Evolutionary conservation across 2,113 vertebrate genomes (phyloP).

Genomic region (Galeopterus variegatus): DNA sequence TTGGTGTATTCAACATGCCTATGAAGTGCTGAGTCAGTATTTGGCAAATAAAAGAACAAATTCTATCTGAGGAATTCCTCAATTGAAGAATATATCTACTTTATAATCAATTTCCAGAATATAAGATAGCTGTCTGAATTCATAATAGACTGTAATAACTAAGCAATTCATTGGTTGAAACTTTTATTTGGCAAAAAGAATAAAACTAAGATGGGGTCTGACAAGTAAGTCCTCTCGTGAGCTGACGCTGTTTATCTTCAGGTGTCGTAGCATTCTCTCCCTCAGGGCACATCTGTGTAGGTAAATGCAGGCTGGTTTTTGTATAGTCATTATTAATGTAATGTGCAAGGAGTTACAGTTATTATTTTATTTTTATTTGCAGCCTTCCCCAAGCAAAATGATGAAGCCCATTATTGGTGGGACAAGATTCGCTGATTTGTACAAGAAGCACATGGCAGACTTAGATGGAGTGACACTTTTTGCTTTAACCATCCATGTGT

Average conservation of each 20-base stretch:
- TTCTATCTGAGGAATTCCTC: not conserved
- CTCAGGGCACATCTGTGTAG: not conserved
- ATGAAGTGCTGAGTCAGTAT: not conserved
- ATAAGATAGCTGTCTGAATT: not conserved
- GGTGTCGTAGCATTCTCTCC: not conserved
- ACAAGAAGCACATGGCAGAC: not conserved
- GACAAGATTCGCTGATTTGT: slow-evolving; percentile 48
- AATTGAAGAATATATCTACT: not conserved
- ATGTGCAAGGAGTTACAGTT: not conserved
- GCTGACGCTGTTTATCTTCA: not conserved
- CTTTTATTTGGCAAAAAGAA: not conserved
- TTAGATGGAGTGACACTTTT: not conserved
- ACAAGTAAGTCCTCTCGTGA: not conserved
- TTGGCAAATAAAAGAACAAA: slow-evolving; percentile 12
- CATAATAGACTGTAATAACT: not conserved
- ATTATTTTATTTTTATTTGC: not conserved
- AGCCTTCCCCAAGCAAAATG: not conserved
- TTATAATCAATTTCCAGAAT: slow-evolving; percentile 39
- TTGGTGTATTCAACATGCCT: not conserved
- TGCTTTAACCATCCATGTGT: not conserved
- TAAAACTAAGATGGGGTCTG: not conserved
- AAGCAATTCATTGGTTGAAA: not conserved
- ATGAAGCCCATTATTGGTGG: not conserved
- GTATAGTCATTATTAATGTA: not conserved
- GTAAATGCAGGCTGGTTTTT: not conserved